Base-by-base conservation (phyloP, 2,113 vertebrate genomes). In the Puma concolor region DNA sequence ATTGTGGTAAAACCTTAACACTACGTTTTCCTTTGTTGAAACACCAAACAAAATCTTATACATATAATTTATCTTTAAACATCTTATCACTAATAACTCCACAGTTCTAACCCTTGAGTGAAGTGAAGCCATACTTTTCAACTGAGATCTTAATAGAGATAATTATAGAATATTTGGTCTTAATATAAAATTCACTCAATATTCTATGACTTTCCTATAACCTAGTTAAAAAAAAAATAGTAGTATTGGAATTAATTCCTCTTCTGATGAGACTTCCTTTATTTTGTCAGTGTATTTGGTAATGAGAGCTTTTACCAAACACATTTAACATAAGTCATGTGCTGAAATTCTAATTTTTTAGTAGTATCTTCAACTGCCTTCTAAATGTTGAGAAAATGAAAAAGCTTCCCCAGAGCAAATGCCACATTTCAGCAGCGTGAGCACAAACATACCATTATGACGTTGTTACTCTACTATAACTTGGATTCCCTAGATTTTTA, bases 401-500 rank as follows among this genome's bases (percentile, higher is more conserved):
- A 89, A 71, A 50, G 29, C 12, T 52, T 76, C 11, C 41, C 21
- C 17, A 86, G 38, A 66, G 44, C 7, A 63, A 69, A 86, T 16
- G 9, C 4, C 44, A 17, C 15, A 85, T 4, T 63, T 88, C 17
- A 66, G 19, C 38, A 25, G 13, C 21, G 48, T 11, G 60, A 63
- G 23, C 29, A 71, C 52, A 96, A 94, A 91, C 93, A 92, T 72
- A 54, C 64, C 80, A 79, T 21, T 50, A 25, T 97, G 72, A 83
- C 80, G 94, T 97, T 96, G 84, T 66, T 94, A 88, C 94, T 96
- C 83, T 1, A 97, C 38, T 67, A 29, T 69, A 98, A 98, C 57
- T 57, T 94, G 95, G 96, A 98, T 27, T 84, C 52, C 29, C 63
- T 64, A 36, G 25, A 14, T 48, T 87, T 88, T 79, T 52, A 33